A percentile compares a stretch with the other conserved stretches of the same genome.
Conservation (phyloP, 2,797 vertebrate species). For the Emydoidea blandingii region DNA sequence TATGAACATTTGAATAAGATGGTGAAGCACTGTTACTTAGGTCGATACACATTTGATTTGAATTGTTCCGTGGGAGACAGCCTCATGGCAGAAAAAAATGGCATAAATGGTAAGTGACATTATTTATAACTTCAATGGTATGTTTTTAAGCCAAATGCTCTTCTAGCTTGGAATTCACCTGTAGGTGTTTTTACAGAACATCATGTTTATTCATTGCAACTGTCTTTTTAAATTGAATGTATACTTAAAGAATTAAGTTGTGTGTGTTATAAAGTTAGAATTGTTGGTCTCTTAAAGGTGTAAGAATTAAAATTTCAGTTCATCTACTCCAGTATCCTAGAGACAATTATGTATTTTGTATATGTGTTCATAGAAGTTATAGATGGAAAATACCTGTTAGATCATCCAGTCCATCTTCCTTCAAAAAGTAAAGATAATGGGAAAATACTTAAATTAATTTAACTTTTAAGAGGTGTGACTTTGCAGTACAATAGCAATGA, state of each 20-base stretch:
- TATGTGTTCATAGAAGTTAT: not conserved
- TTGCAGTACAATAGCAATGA: not conserved
- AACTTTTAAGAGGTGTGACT: not conserved
- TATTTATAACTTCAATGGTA: not conserved
- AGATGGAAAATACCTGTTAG: not conserved
- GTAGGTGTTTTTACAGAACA: not conserved
- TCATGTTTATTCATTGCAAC: not conserved
- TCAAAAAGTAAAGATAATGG: not conserved
- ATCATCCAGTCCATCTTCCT: not conserved
- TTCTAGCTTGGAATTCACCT: not conserved
- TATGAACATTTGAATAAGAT: slow-evolving; percentile 90
- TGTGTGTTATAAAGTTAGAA: not conserved
- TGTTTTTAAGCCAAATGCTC: not conserved
- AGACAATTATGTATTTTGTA: not conserved
- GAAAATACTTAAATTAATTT: not conserved
- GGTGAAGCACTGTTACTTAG: slow-evolving; percentile 87
- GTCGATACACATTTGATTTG: slow-evolving; percentile 84
- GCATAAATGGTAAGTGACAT: slow-evolving; percentile 63
- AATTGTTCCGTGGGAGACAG: slow-evolving; percentile 52
- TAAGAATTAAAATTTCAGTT: not conserved
- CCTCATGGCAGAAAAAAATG: slow-evolving; percentile 33
- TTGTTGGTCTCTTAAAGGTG: not conserved
- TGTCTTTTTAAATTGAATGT: not conserved
- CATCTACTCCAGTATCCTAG: not conserved
- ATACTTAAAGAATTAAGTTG: not conserved